These are phyloP conservation scores for Tubiluchus corallicola DNA, from an alignment of 2,888 invertebrate genomes.

Conservation along the genomic window DNA sequence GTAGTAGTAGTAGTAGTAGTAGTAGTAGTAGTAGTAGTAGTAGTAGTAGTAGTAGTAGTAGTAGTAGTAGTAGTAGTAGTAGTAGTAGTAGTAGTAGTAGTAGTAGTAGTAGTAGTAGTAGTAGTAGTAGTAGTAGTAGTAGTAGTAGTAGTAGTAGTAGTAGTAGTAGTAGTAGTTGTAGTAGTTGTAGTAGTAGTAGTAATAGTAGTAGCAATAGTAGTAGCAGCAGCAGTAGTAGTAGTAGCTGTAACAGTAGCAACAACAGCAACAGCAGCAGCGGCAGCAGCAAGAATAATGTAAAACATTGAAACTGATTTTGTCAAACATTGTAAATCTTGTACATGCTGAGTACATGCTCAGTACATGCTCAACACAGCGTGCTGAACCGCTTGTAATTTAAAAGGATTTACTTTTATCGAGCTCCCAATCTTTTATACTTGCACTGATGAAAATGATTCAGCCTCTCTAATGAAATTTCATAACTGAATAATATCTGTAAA, in stretches of 20 bases:
- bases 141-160: slow-evolving; percentile 1
- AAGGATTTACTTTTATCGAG: too few relatives aligned
- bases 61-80: background rate
- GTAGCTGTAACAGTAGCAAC: background rate
- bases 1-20: slow-evolving; percentile 3
- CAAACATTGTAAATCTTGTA: too few relatives aligned
- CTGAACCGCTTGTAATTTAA: too few relatives aligned
- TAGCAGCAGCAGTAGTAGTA: slow-evolving; percentile 12
- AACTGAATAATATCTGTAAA: too few relatives aligned
- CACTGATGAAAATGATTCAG: too few relatives aligned
- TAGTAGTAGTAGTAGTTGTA: background rate
- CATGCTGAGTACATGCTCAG: too few relatives aligned
- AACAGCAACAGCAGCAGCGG: slow-evolving; percentile 5
- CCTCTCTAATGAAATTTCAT: too few relatives aligned
- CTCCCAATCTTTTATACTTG: too few relatives aligned
- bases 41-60: slow-evolving; percentile 3
- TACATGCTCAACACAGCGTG: too few relatives aligned
- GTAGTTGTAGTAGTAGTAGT: slow-evolving; percentile 1
- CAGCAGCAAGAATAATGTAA: background rate
- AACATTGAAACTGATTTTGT: background rate
- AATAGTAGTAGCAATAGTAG: slow-evolving; percentile 3
- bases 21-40: slow-evolving; percentile 3
- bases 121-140: slow-evolving; percentile 1
- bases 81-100: slow-evolving; percentile 3
- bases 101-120: slow-evolving; percentile 3